Evolutionary conservation across 1,140 invertebrate genomes (phyloP), one percentile per base, ranked within the genome.

Genomic region (Rhagoletis zephyria): DNA sequence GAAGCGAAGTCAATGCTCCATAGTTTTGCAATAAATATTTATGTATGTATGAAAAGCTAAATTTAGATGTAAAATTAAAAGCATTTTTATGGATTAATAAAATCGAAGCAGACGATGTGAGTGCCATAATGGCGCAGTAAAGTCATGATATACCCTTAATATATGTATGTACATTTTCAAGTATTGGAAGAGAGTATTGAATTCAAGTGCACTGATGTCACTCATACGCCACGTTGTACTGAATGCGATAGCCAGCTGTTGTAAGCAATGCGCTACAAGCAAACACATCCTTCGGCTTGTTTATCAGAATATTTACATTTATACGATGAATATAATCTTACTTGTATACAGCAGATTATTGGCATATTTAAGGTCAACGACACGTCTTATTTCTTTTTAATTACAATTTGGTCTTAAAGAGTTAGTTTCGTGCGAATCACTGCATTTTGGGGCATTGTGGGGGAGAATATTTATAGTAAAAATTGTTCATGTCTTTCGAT

Each of bases 201-300:
- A 1, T 74, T 12, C 45, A 74, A 74, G 40, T 74, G 67, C 42
- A 74, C 16, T 81, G n/a, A 81, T 56, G 74, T 56, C 74, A 81
- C 74, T 81, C 74, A 81, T 81, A 81, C 45, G 74, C 74, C 16
- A 81, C 42, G 74, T 81, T 10, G n/a, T 19, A 81, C 74, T 19
- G 30, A 56, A 56, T 14, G n/a, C 2, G 10, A 0, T 7, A 56
- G 51, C 10, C 51, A 56, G 51, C 10, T 56, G 51, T 56, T 56
- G 5, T 56, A 56, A 56, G 5, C 30, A 30, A 30, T n/a, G n/a
- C n/a, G n/a, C n/a, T n/a, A n/a, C n/a, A n/a, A n/a, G n/a, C n/a
- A n/a, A n/a, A n/a, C n/a, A n/a, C n/a, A n/a, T n/a, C n/a, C n/a
- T n/a, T n/a, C n/a, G n/a, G n/a, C n/a, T n/a, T n/a, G n/a, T n/a